These are phyloP conservation scores for Drosophila gunungcola DNA, from an alignment of 1,140 invertebrate species.

Conservation along the genomic window DNA sequence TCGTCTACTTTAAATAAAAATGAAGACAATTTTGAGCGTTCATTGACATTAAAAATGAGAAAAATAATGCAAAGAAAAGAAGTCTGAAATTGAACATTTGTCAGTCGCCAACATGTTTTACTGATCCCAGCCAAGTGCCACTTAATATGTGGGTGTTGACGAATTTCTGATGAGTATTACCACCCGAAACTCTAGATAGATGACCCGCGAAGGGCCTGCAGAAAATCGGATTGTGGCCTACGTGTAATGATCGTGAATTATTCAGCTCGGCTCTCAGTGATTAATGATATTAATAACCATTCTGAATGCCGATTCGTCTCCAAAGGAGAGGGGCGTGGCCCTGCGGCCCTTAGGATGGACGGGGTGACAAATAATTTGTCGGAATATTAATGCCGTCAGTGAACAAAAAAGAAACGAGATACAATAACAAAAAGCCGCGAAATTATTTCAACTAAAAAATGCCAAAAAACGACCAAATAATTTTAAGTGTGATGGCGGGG, in stretches of 20 bases:
- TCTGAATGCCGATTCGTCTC: constrained; percentile 45
- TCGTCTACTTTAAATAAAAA: constrained; percentile 81
- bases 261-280: constrained; percentile 36
- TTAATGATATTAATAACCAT: constrained; percentile 25
- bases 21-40: constrained; percentile 77
- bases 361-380: constrained; percentile 53
- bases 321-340: constrained; percentile 47
- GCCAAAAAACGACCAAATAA: constrained; percentile 58
- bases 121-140: constrained; percentile 25
- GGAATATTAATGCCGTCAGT: constrained; percentile 45
- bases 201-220: constrained; percentile 11
- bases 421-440: constrained; percentile 23
- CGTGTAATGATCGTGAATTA: constrained; percentile 50
- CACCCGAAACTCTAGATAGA: constrained; percentile 5
- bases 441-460: constrained; percentile 56
- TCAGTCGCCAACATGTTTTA: constrained; percentile 49
- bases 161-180: constrained; percentile 13
- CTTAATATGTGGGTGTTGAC: constrained; percentile 38
- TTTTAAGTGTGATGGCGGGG: constrained; percentile 62
- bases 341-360: constrained; percentile 20
- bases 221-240: constrained; percentile 1
- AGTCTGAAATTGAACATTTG: constrained; percentile 64
- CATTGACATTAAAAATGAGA: constrained; percentile 71
- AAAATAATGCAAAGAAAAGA: constrained; percentile 50
- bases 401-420: constrained; percentile 11